Percentiles rank a stretch among this genome's conserved stretches.
phyloP scores from a whole-genome alignment of 1,140 invertebrate genomes.

The Himalopsyche phryganea region DNA sequence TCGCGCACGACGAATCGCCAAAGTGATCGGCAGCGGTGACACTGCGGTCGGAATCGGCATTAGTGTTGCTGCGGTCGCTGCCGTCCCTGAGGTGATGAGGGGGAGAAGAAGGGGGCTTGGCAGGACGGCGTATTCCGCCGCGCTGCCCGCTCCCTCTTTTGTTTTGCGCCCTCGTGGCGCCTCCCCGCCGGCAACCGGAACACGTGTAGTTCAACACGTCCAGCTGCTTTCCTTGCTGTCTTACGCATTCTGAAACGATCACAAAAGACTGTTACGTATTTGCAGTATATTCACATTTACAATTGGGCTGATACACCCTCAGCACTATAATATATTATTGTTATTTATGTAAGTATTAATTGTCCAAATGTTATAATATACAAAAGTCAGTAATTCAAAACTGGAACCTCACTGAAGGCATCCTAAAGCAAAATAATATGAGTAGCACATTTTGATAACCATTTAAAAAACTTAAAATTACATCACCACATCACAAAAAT shows the following conservation, averaged over 20 bases:
- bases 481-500: too few species aligned
- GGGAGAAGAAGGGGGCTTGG: background rate
- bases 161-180: background rate
- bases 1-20: background rate
- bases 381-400: background rate
- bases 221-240: slow-evolving; percentile 40
- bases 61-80: slow-evolving; percentile 12
- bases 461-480: too few species aligned
- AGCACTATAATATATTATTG: too few species aligned
- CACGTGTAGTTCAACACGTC: slow-evolving; percentile 51
- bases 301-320: too few species aligned
- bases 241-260: slow-evolving; percentile 47
- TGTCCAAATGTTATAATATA: background rate
- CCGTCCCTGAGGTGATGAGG: slow-evolving; percentile 3
- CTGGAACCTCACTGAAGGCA: too few species aligned
- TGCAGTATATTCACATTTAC: too few species aligned
- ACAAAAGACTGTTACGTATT: too few species aligned
- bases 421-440: too few species aligned
- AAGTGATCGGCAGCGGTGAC: background rate
- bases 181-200: slow-evolving; percentile 43
- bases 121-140: background rate
- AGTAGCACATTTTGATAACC: too few species aligned
- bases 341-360: background rate
- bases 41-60: slow-evolving; percentile 8
- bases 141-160: slow-evolving; percentile 2